Percentiles rank a stretch among this genome's conserved stretches.
Evolutionary conservation across 2,888 invertebrate species (phyloP).

Genomic region (Agrenia bidenticulata): DNA sequence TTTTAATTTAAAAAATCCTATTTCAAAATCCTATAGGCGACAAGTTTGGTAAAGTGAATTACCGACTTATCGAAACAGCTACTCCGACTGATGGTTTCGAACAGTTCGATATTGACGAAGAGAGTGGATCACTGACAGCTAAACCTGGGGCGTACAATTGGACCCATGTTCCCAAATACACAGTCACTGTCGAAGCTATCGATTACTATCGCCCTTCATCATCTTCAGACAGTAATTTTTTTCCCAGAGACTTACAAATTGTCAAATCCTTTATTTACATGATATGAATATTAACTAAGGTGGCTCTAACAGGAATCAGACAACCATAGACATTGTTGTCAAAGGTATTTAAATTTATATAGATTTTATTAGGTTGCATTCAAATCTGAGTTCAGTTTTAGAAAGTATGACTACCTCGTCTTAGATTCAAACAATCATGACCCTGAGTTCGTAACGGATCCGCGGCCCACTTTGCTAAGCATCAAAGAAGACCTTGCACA

Average conservation of each 20-base stretch:
- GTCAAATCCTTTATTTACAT: neutral
- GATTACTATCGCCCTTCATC: slow-evolving; percentile 25
- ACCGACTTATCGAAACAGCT: neutral
- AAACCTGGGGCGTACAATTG: slow-evolving; percentile 8
- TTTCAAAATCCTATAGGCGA: no score
- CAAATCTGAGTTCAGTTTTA: no score
- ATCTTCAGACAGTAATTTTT: neutral
- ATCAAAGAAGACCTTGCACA: neutral
- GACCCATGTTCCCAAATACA: slow-evolving; percentile 4
- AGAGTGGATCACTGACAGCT: slow-evolving; percentile 18
- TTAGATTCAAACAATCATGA: slow-evolving; percentile 28
- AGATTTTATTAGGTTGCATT: neutral
- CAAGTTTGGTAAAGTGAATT: slow-evolving; percentile 30
- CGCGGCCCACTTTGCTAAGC: neutral
- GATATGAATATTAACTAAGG: no score
- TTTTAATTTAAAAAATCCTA: no score
- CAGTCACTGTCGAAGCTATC: slow-evolving; percentile 20
- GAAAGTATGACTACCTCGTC: no score
- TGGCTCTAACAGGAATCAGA: slow-evolving; percentile 6
- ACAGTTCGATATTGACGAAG: slow-evolving; percentile 14
- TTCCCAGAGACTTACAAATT: neutral
- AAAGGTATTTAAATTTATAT: neutral
- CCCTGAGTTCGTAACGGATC: slow-evolving; percentile 26
- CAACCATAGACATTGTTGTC: neutral
- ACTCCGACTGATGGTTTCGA: slow-evolving; percentile 4